These are phyloP conservation scores for Heloderma charlesbogerti DNA, from an alignment of 2,113 vertebrate genomes.

Conservation along the genomic window DNA sequence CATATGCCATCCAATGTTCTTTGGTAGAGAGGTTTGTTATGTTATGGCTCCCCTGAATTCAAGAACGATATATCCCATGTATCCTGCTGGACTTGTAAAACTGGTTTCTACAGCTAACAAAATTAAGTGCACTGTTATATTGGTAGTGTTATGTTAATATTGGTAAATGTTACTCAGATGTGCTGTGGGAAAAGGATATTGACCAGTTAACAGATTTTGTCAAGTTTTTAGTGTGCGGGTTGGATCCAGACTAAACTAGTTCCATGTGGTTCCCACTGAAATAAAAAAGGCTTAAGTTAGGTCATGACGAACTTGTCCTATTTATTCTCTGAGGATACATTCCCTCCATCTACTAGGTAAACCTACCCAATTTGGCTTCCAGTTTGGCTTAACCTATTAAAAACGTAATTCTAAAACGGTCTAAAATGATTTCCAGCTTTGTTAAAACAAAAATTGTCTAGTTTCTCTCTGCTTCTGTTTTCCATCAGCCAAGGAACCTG, in stretches of 20 bases:
- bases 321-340: neutral
- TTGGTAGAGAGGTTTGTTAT: neutral
- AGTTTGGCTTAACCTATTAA: no score
- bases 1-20: neutral
- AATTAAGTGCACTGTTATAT: neutral
- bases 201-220: neutral
- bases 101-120: neutral
- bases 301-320: neutral
- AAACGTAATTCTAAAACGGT: no score
- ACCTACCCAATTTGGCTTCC: no score
- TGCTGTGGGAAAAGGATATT: neutral
- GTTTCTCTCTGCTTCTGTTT: no score
- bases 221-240: neutral
- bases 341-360: no score
- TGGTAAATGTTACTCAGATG: neutral
- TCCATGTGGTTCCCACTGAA: neutral
- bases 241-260: neutral
- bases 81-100: neutral
- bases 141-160: neutral
- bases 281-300: neutral
- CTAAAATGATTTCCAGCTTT: no score
- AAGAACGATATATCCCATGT: neutral
- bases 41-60: neutral
- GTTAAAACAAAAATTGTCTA: no score
- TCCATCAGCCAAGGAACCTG: no score